Evolutionary conservation across 2,113 vertebrate species (phyloP), one percentile per base, ranked within the genome.

Genomic region (Nesoenas mayeri): DNA sequence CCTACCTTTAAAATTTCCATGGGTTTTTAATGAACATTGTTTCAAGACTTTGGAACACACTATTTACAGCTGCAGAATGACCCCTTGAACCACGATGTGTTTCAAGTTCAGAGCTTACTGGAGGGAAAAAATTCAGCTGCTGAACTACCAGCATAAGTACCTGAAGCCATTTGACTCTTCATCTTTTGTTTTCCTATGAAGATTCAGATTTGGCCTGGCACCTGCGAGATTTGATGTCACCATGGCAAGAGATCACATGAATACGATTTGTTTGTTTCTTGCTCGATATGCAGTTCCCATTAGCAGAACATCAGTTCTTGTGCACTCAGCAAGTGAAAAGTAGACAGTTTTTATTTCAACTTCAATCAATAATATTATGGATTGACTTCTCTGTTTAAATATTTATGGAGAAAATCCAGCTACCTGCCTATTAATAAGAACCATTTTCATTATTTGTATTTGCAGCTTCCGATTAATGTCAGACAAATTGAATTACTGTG

Each of bases 391-490:
- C 19, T 93, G 66, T 75, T 96, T 57, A 96, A 96, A 96, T 88
- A 95, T 96, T 96, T 86, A 93, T 92, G 36, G 40, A 96, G 38
- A 91, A 96, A 96, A 91, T 79, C 72, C 64, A 94, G 40, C 64
- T 71, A n/a, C 75, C 81, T 74, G 60, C 57, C 36, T 87, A 81
- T 89, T 92, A 96, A 90, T 82, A 48, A 93, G 61, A 86, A 61
- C 28, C 4, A 13, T 79, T 92, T 93, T 92, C 48, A 69, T 79
- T 81, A 92, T 87, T 93, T 94, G 60, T 54, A 47, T 81, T 95
- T 93, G 12, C 44, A 86, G 10, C 7, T 86, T 92, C 80, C 92
- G 69, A 94, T 88, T 93, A 91, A 89, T 50, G 65, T 93, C 69
- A 91, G 67, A 72, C 44, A 93, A 96, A 86, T 89, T 71, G n/a